Conservation (phyloP, 2,888 invertebrate genomes). For the Lymantria monacha region DNA sequence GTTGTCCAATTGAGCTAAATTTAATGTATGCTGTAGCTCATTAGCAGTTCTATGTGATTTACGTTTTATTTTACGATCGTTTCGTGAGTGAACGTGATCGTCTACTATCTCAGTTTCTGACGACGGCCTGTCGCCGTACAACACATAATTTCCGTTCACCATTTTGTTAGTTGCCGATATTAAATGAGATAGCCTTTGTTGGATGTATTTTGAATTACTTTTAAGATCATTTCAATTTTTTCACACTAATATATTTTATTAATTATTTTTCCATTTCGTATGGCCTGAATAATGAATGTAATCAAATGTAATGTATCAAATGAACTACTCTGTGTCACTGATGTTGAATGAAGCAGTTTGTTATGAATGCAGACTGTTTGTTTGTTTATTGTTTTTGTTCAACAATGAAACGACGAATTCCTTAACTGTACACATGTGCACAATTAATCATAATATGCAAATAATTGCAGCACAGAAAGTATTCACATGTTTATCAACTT, state of each 20-base stretch:
- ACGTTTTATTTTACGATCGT: constrained; percentile 60
- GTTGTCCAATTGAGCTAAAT: constrained; percentile 65
- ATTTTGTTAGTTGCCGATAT: constrained; percentile 46
- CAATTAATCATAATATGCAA: constrained; percentile 47
- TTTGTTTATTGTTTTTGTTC: constrained; percentile 54
- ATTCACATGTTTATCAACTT: constrained; percentile 30
- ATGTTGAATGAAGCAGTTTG: constrained; percentile 45
- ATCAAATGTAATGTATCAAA: not conserved
- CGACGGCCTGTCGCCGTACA: constrained; percentile 70
- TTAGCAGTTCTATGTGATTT: constrained; percentile 61
- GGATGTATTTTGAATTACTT: not conserved
- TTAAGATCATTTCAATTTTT: not conserved
- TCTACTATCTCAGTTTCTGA: constrained; percentile 73
- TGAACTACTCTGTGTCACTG: constrained; percentile 25
- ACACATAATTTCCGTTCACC: constrained; percentile 77
- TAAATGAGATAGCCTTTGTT: constrained; percentile 4
- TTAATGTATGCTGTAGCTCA: constrained; percentile 63
- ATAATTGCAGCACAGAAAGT: constrained; percentile 23
- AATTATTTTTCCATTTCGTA: not conserved
- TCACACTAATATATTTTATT: not conserved
- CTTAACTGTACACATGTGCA: constrained; percentile 52
- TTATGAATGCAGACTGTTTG: constrained; percentile 64
- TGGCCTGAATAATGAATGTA: not conserved
- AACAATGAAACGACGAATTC: constrained; percentile 61
- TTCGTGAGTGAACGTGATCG: constrained; percentile 65